Evolutionary conservation across 2,888 invertebrate genomes (phyloP), one percentile per base, ranked within the genome.

Genomic region (Pasiphila rectangulata): DNA sequence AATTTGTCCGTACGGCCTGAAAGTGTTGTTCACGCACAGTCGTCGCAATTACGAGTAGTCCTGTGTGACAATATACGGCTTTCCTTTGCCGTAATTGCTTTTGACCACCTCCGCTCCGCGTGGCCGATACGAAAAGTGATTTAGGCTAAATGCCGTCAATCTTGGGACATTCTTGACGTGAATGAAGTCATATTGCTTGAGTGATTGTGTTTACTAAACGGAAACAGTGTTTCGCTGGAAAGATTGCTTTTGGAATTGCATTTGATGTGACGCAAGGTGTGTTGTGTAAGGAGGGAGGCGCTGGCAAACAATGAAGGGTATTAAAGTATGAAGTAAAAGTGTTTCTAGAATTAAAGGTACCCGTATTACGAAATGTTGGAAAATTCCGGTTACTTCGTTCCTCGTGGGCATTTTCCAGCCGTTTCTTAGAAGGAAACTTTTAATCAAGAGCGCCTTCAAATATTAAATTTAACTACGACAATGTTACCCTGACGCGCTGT

Each of bases 81-180:
- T 54, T 44, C 52, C 46, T 45, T 50, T 45, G 10, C 46, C 12
- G 38, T 46, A 45, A 55, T 53, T 47, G 32, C 42, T 45, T 34
- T 38, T 37, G 41, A 39, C 39, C 34, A 39, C 36, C 41, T 44
- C 19, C n/a, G 36, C 29, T 52, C 47, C 48, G 25, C 21, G 42
- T 21, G 15, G 25, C 46, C 39, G 46, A 53, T 46, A 53, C 49
- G 21, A 41, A 47, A 40, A 48, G 25, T 51, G 39, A 49, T 55
- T 57, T 50, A 41, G 53, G 51, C 50, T 53, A 57, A 57, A 40
- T 39, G 42, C 13, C 10, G 45, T n/a, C 40, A 53, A 57, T 55
- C 46, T 41, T 39, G 24, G 24, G 38, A 38, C 45, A 25, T 44
- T 35, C 37, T 34, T 10, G 32, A 13, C 20, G 7, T 27, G 17